A percentile compares a stretch with the other conserved stretches of the same genome.
phyloP scores from a whole-genome alignment of 2,113 vertebrate genomes.

The Speoplatyrhinus poulsoni region DNA sequence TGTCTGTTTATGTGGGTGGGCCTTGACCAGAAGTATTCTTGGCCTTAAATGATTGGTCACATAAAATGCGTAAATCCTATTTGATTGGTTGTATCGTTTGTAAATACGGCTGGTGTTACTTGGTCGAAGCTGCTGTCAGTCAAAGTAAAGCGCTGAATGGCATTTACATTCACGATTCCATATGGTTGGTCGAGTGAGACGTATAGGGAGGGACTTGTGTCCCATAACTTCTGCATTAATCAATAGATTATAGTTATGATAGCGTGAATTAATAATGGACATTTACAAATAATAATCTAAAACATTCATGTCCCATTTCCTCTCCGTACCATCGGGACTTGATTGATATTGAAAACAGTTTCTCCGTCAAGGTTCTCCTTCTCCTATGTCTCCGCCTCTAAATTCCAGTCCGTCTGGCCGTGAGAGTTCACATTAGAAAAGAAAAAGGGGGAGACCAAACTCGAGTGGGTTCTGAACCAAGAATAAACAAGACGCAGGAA shows the following conservation, averaged over 20 bases:
- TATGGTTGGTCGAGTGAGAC: constrained; percentile 39
- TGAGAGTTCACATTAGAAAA: constrained; percentile 8
- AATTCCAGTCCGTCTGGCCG: constrained; percentile 57
- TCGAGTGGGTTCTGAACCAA: constrained; percentile 21
- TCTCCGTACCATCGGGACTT: too few species aligned
- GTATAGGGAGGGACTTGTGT: constrained; percentile 18
- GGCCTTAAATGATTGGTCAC: constrained; percentile 62
- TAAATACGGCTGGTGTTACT: constrained; percentile 9
- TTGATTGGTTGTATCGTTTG: constrained; percentile 40
- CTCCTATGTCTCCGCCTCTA: constrained; percentile 48
- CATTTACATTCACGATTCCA: background rate
- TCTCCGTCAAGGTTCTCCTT: background rate
- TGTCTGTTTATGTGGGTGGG: constrained; percentile 21
- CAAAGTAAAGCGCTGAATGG: background rate
- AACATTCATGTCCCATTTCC: too few species aligned
- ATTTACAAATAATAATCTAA: too few species aligned
- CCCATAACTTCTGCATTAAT: constrained; percentile 27
- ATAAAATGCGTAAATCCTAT: accelerated
- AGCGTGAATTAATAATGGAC: too few species aligned
- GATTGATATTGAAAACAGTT: background rate
- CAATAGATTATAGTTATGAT: too few species aligned
- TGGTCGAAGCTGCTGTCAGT: constrained; percentile 18
- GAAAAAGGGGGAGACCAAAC: constrained; percentile 13
- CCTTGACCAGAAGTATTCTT: constrained; percentile 61
- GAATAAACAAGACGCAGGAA: constrained; percentile 20